Evolutionary conservation across 1,140 invertebrate genomes (phyloP), one percentile per base, ranked within the genome.

Genomic region (Carposina sasakii): DNA sequence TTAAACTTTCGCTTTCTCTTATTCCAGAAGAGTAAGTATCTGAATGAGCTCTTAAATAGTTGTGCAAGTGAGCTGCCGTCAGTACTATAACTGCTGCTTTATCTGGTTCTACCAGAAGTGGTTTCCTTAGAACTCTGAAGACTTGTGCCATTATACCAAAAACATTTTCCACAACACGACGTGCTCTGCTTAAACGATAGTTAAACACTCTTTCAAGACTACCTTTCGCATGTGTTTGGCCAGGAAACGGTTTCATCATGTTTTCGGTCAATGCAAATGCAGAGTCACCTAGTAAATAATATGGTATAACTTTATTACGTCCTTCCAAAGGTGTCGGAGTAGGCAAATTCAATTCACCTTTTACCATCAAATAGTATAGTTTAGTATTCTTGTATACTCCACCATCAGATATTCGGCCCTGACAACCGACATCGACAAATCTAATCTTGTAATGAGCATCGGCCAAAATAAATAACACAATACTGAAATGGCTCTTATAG

Each of bases 401-500:
- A 19, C 64, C 62, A 54, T 79, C 71, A 33, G 34, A 54, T 60
- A 50, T 61, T 51, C 57, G 59, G 40, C 71, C 71, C 60, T 72
- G 56, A 34, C 47, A 55, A 2, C 75, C 76, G 39, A 79, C 52
- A 62, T 86, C 65, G 30, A 72, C 48, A 37, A 48, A 68, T n/a
- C 5, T 6, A 68, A 48, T 45, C 85, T 41, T 41, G 10, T 41
- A 41, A 41, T 21, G 10, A 36, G 68, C 69, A 57, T 85, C 73
- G 13, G 63, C 66, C 8, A 79, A 19, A n/a, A 67, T 78, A 15
- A 83, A 56, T 22, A 87, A 52, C 15, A 86, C 72, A n/a, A 81
- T 63, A 40, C 70, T 74, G 42, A 71, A 83, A 22, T 52, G 67
- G 4, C 51, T 40, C 44, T 86, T 86, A 42, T 85, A 77, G 49